Percentiles rank a stretch among this genome's conserved stretches.
phyloP scores from a whole-genome alignment of 2,113 vertebrate genomes.

The Eretmochelys imbricata region DNA sequence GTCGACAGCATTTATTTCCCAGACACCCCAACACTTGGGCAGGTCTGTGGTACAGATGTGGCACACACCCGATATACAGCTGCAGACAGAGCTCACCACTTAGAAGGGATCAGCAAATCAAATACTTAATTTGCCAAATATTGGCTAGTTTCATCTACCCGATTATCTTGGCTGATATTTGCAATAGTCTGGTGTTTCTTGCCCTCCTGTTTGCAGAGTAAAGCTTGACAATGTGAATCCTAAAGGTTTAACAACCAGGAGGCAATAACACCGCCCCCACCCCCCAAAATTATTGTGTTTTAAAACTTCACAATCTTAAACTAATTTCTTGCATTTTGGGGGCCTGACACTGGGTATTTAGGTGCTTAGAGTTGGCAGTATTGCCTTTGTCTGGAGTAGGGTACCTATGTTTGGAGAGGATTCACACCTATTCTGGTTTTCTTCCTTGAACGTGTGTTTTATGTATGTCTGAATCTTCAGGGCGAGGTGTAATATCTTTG shows the following conservation, averaged over 20 bases:
- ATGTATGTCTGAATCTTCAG: conserved; percentile 21
- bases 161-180: too few relatives aligned
- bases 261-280: background rate
- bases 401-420: background rate
- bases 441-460: background rate
- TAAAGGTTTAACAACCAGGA: background rate
- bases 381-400: background rate
- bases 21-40: background rate
- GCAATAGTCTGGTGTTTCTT: background rate
- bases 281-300: background rate
- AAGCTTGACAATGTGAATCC: background rate
- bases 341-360: conserved; percentile 11
- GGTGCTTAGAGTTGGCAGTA: background rate
- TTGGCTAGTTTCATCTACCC: background rate
- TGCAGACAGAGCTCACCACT: background rate
- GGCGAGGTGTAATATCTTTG: background rate
- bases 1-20: background rate
- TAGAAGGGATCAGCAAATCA: background rate
- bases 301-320: background rate
- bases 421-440: background rate
- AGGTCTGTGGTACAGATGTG: background rate
- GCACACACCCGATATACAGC: background rate
- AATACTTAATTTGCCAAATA: background rate
- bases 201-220: background rate
- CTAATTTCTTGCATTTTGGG: background rate